phyloP scores from a whole-genome alignment of 2,113 vertebrate species.

The Eclectus roratus region DNA sequence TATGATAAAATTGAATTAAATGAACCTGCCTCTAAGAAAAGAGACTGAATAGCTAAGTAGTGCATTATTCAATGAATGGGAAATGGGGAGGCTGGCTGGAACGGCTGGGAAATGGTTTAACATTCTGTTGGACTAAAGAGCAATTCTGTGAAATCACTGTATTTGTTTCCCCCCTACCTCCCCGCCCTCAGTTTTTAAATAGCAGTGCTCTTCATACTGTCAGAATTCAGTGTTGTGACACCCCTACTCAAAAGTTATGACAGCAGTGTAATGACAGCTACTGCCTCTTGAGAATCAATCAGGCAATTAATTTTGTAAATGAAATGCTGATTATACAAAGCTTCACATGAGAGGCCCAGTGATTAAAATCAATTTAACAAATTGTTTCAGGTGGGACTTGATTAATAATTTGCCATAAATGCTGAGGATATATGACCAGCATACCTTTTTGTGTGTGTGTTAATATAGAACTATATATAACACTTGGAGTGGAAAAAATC shows the following conservation, averaged over 20 bases:
- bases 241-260: conserved; percentile 83
- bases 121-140: conserved; percentile 27
- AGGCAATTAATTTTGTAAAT: conserved; percentile 89
- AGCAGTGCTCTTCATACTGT: conserved; percentile 76
- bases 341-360: conserved; percentile 85
- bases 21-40: conserved; percentile 58
- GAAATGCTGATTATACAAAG: conserved; percentile 89
- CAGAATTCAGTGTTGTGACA: conserved; percentile 82
- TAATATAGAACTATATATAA: conserved; percentile 49
- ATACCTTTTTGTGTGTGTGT: conserved; percentile 57
- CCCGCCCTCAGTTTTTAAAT: conserved; percentile 75
- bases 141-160: conserved; percentile 52
- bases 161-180: conserved; percentile 64
- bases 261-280: conserved; percentile 82
- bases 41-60: conserved; percentile 40
- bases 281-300: conserved; percentile 85
- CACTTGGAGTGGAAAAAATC: neutral
- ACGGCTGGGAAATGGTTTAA: neutral
- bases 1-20: conserved; percentile 69
- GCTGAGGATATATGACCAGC: conserved; percentile 77
- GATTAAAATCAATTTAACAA: conserved; percentile 88
- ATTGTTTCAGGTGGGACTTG: conserved; percentile 89
- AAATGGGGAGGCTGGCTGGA: conserved; percentile 8
- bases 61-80: conserved; percentile 43
- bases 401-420: conserved; percentile 84